A percentile compares a stretch with the other conserved stretches of the same genome.
phyloP scores from a whole-genome alignment of 2,113 vertebrate genomes.

The Puntigrus tetrazona region DNA sequence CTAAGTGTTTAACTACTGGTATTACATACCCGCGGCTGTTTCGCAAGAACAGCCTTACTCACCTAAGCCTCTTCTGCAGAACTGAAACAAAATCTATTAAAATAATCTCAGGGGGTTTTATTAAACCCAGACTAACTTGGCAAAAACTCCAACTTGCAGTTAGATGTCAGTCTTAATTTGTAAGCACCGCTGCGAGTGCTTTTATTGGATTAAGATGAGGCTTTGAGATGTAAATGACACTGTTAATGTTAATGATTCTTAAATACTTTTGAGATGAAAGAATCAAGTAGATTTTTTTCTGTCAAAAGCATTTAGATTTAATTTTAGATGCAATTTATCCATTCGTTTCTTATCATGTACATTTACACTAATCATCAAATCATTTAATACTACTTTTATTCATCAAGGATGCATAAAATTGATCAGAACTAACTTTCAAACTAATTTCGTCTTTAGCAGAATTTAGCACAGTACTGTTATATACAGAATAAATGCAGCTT shows the following conservation, averaged over 20 bases:
- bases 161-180: slow-evolving; percentile 22
- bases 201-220: slow-evolving; percentile 12
- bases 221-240: background rate
- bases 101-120: slow-evolving; percentile 28
- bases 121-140: slow-evolving; percentile 25
- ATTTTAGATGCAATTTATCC: too few species aligned
- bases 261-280: background rate
- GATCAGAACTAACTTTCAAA: too few species aligned
- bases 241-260: background rate
- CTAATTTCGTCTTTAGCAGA: too few species aligned
- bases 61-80: slow-evolving; percentile 21
- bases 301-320: background rate
- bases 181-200: background rate
- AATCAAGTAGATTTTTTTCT: background rate
- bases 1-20: slow-evolving; percentile 36
- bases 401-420: too few species aligned
- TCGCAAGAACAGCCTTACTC: slow-evolving; percentile 10
- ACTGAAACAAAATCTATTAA: slow-evolving; percentile 25
- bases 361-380: too few species aligned
- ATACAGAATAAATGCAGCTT: too few species aligned
- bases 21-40: slow-evolving; percentile 30
- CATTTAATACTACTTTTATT: too few species aligned
- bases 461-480: too few species aligned
- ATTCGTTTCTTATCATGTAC: too few species aligned
- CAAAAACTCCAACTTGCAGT: background rate